These are phyloP conservation scores for Verasper variegatus DNA, from an alignment of 2,113 vertebrate species.

Conservation along the genomic window DNA sequence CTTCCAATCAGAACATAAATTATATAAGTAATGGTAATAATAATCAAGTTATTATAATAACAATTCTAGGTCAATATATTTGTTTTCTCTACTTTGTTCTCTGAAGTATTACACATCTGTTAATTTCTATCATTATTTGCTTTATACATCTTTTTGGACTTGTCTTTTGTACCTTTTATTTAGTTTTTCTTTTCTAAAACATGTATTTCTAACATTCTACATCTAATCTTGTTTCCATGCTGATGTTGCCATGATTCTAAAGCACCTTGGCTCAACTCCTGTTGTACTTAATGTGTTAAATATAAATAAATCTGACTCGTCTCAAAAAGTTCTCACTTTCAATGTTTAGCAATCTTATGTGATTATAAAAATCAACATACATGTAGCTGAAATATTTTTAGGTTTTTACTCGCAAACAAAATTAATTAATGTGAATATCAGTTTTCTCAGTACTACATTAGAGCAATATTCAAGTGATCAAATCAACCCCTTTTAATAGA, in stretches of 20 bases:
- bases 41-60: not conserved
- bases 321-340: not conserved
- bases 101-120: too few species aligned
- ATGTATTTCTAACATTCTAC: not conserved
- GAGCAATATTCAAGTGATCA: not conserved
- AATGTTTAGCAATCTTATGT: not conserved
- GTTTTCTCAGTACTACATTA: not conserved
- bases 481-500: not conserved
- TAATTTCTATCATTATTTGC: not conserved
- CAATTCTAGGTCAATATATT: slow-evolving; percentile 2
- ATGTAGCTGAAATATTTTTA: slow-evolving; percentile 1
- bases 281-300: not conserved
- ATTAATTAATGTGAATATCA: not conserved
- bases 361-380: slow-evolving; percentile 14
- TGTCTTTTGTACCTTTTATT: too few species aligned
- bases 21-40: not conserved
- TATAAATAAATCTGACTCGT: not conserved
- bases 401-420: not conserved
- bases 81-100: not conserved
- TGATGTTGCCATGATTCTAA: not conserved
- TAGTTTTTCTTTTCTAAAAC: not conserved
- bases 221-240: not conserved
- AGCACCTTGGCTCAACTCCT: not conserved
- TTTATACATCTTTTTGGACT: not conserved
- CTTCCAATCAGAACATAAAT: slow-evolving; percentile 13